These are phyloP conservation scores for Pteronotus mesoamericanus DNA, from an alignment of 2,797 vertebrate genomes.

Conservation along the genomic window DNA sequence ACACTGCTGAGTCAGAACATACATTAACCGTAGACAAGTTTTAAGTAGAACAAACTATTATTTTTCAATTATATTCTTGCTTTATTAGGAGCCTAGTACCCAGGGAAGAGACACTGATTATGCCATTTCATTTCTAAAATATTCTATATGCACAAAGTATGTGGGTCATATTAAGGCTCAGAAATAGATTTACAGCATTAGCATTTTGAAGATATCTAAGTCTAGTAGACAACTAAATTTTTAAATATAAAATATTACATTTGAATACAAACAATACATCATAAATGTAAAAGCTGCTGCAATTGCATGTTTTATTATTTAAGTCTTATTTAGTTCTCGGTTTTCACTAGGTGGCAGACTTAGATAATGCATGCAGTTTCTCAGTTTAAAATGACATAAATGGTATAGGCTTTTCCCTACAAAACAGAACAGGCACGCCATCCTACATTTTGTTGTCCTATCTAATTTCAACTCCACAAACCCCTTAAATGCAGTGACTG, in stretches of 20 bases:
- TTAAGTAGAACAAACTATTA: not conserved
- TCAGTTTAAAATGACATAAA: not conserved
- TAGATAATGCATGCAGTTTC: conserved; percentile 32
- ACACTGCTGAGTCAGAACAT: not conserved
- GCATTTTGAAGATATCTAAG: not conserved
- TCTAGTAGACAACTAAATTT: not conserved
- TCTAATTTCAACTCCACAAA: not conserved
- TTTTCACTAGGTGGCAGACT: conserved; percentile 54
- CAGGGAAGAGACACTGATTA: not conserved
- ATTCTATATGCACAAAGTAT: not conserved
- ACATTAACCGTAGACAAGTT: not conserved
- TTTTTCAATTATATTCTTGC: not conserved
- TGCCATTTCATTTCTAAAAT: not conserved
- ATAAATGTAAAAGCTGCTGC: not conserved
- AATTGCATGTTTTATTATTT: not conserved
- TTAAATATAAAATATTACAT: not conserved
- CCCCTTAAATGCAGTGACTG: not conserved
- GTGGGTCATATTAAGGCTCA: not conserved
- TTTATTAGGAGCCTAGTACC: not conserved
- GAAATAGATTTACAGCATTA: not conserved
- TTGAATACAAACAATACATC: not conserved
- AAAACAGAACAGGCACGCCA: not conserved
- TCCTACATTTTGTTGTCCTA: not conserved
- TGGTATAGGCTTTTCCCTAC: not conserved
- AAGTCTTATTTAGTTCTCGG: not conserved